Evolutionary conservation across 2,888 invertebrate genomes (phyloP), one percentile per base, ranked within the genome.

Genomic region (Pyrrhia umbra): DNA sequence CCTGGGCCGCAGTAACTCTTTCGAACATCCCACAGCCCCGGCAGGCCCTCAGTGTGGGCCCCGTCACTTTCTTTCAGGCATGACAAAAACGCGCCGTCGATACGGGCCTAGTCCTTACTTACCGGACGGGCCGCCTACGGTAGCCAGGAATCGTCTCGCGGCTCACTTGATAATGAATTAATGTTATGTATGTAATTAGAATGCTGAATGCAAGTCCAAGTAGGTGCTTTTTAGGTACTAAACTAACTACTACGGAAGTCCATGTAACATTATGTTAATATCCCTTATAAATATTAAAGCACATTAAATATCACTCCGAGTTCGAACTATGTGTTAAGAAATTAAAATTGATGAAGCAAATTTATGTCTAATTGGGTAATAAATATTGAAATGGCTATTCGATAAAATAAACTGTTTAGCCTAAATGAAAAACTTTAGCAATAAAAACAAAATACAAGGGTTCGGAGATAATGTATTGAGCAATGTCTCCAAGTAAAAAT

Each of bases 341-440:
- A 68, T 74, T 68, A 54, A 75, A 75, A 67, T 68, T 10, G 25
- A 71, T 71, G 52, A 27, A 45, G 34, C 57, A 47, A 68, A 78
- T 64, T 42, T 18, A 21, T 27, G 23, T 15, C 50, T 64, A 71
- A 59, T 58, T 54, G 47, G 45, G 21, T 20, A 39, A 68, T 78
- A 75, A 78, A 78, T 71, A 69, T 42, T 30, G 46, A 42, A 68
- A 54, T 39, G 62, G 6, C 30, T 25, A 27, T 52, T 40, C 57
- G 37, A 47, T 55, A 63, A 56, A 49, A 62, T 61, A 56, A 42
- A 56, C 23, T 42, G 21, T 55, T 56, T 18, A 21, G 37, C 20
- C 15, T 0, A 0, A 49, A 50, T 54, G 34, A 51, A 61, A 27
- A 50, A 52, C 3, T 8, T 21, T 6, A 9, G 42, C 34, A 68